Evolutionary conservation across 2,113 vertebrate genomes (phyloP).

Genomic region (Alligator mississippiensis): DNA sequence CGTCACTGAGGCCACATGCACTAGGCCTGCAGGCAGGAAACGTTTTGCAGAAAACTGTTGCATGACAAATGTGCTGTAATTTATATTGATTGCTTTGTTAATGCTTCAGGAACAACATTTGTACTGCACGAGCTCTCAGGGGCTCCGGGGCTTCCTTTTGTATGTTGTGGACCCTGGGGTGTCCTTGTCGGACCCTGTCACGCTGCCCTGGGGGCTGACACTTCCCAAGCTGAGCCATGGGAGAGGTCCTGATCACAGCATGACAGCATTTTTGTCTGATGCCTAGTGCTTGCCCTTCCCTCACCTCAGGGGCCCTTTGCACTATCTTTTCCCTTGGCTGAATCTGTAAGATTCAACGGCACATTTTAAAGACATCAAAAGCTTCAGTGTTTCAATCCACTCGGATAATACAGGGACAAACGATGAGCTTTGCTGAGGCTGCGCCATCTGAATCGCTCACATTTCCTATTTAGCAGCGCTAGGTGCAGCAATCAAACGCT

Average conservation of each 20-base stretch:
- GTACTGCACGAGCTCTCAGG: neutral
- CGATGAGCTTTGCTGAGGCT: neutral
- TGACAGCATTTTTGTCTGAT: neutral
- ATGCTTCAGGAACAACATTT: neutral
- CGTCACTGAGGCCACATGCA: fast-evolving
- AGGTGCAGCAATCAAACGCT: neutral
- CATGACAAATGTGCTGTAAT: neutral
- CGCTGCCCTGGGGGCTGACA: too few relatives aligned
- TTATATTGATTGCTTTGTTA: neutral
- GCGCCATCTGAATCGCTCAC: neutral
- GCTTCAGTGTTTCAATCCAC: neutral
- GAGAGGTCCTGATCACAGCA: neutral
- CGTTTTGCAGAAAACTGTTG: neutral
- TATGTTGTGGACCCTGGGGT: too few relatives aligned
- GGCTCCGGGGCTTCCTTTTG: neutral
- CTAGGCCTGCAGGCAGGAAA: neutral
- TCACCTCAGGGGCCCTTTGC: fast-evolving
- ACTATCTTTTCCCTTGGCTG: neutral
- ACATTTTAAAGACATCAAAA: neutral
- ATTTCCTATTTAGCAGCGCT: neutral
- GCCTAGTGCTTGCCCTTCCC: fast-evolving
- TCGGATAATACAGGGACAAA: fast-evolving
- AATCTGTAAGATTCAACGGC: neutral
- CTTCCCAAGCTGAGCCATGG: neutral
- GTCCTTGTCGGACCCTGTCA: too few relatives aligned